These are phyloP conservation scores for Pyxicephalus adspersus DNA, from an alignment of 2,113 vertebrate genomes.

Conservation along the genomic window DNA sequence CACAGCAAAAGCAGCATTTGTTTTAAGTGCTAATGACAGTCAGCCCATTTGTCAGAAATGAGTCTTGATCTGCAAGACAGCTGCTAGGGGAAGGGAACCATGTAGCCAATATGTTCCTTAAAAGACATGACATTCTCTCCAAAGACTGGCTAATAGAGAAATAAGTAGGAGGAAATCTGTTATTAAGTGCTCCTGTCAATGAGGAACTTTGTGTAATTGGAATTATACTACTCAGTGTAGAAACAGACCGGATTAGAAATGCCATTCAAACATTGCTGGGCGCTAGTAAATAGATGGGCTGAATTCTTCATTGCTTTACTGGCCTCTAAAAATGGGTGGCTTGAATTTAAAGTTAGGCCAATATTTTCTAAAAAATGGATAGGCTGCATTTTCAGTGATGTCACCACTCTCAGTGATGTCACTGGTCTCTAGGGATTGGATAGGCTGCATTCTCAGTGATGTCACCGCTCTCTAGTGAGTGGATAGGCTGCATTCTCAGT, in stretches of 20 bases:
- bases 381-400: neutral
- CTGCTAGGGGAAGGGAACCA: too few relatives aligned
- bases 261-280: too few relatives aligned
- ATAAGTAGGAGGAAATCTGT: too few relatives aligned
- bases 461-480: neutral
- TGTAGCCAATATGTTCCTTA: neutral
- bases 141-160: too few relatives aligned
- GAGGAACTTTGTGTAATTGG: too few relatives aligned
- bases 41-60: neutral
- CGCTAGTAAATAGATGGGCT: too few relatives aligned
- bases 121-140: too few relatives aligned
- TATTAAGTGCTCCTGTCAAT: too few relatives aligned
- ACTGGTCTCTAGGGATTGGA: neutral
- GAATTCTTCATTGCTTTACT: too few relatives aligned
- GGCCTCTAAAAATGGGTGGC: neutral
- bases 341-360: neutral
- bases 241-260: too few relatives aligned
- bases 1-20: neutral
- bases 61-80: neutral
- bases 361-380: neutral
- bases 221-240: too few relatives aligned
- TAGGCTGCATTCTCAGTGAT: neutral
- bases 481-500: neutral
- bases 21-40: conserved; percentile 4
- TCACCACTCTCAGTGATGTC: neutral